These are phyloP conservation scores for Cacoxenus indagator DNA, from an alignment of 2,888 invertebrate species.

Conservation along the genomic window DNA sequence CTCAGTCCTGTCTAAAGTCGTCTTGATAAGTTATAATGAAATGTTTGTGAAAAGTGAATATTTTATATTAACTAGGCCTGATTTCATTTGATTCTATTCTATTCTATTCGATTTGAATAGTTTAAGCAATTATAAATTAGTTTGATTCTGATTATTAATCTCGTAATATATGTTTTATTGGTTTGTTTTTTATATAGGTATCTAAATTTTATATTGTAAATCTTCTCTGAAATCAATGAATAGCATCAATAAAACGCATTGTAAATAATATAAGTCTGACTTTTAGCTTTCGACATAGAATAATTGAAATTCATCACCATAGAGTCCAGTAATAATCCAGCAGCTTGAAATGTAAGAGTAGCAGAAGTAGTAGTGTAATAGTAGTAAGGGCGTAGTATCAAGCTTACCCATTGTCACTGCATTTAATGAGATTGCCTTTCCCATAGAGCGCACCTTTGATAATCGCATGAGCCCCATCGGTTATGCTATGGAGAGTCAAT, in stretches of 20 bases:
- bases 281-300: slow-evolving; percentile 50
- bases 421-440: slow-evolving; percentile 63
- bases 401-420: slow-evolving; percentile 68
- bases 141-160: too few relatives aligned
- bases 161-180: background rate
- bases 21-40: slow-evolving; percentile 26
- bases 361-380: background rate
- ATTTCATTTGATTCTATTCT: too few relatives aligned
- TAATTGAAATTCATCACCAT: slow-evolving; percentile 66
- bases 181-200: background rate
- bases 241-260: slow-evolving; percentile 17
- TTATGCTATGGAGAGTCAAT: slow-evolving; percentile 42
- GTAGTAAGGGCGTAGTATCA: background rate
- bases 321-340: slow-evolving; percentile 68
- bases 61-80: too few relatives aligned
- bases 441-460: slow-evolving; percentile 64
- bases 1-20: slow-evolving; percentile 44
- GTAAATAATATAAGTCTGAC: background rate
- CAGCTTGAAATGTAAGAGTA: slow-evolving; percentile 49
- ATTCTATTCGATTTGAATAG: too few relatives aligned
- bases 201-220: background rate
- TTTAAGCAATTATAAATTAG: too few relatives aligned
- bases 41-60: slow-evolving; percentile 26
- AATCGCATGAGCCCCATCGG: slow-evolving; percentile 53
- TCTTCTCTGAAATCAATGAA: background rate